Base-by-base conservation (phyloP, 2,888 invertebrate species). In the Polymixis lichenea region DNA sequence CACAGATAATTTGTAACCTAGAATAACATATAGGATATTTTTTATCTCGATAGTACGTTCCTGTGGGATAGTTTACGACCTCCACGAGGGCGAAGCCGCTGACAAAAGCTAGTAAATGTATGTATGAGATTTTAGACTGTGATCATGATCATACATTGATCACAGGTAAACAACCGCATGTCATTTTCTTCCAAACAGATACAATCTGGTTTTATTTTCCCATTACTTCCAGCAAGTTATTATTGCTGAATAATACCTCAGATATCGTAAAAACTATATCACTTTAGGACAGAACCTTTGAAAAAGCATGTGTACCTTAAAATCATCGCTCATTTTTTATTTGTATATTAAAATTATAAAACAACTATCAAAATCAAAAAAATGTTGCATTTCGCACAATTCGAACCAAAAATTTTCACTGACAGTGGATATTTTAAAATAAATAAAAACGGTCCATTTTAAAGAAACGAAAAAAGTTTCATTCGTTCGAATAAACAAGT, bases 401-500 rank as follows among this genome's bases (percentile, higher is more conserved):
- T 74, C 79, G 66, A 60, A 60, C 13, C 17, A 79, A 77, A 72
- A 58, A 60, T 22, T 19, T 32, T 32, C 60, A 60, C 6, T 22
- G 6, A 60, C 11, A 60, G 13, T 32, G 38, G 32, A 55, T 25
- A 61, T 82, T 80, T 72, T 74, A 58, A 78, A 82, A 77, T 76
- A 90, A 91, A 90, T 88, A 89, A 87, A 90, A 88, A 89, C 87
- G 85, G 88, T 91, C 85, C 80, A 83, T 75, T 86, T 83, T 64
- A 76, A 66, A 82, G 87, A 90, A 88, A 85, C 74, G 83, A 87
- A 91, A 89, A 90, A 89, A 86, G 80, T 88, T 91, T 85, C 78
- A 87, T 86, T 79, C 82, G 84, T 87, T 83, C 85, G 88, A 91
- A 90, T 90, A 90, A 92, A 91, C 90, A 90, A 93, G 88, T 87